Conservation (phyloP, 2,888 invertebrate species). For the Steinernema carpocapsae region DNA sequence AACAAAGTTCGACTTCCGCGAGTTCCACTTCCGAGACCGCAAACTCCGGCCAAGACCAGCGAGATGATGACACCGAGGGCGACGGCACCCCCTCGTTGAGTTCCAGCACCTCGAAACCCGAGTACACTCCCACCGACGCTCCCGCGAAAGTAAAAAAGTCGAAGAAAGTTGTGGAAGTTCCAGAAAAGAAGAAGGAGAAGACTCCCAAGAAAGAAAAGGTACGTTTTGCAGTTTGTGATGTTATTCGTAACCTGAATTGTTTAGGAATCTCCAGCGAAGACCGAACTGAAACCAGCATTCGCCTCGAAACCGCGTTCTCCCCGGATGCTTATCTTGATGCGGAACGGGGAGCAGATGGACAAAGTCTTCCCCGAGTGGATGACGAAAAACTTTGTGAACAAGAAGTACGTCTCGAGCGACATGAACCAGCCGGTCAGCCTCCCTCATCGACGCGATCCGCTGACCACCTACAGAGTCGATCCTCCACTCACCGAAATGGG, state of each 20-base stretch:
- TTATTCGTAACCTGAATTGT: not conserved
- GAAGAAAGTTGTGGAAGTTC: not conserved
- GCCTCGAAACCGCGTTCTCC: not conserved
- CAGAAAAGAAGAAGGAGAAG: not conserved
- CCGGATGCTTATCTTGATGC: slow-evolving; percentile 34
- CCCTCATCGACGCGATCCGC: not conserved
- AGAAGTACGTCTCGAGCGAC: slow-evolving; percentile 31
- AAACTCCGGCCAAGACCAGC: not conserved
- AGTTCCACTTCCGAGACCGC: not conserved
- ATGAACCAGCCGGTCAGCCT: slow-evolving; percentile 36
- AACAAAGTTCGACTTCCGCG: not conserved
- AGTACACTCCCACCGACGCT: slow-evolving; percentile 2
- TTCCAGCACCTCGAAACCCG: slow-evolving; percentile 1
- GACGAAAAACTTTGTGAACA: slow-evolving; percentile 33
- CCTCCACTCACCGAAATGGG: slow-evolving; percentile 40
- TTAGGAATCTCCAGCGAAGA: not conserved
- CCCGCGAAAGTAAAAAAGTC: too few species aligned
- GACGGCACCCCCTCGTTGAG: not conserved
- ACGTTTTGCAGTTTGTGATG: not conserved
- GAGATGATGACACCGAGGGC: slow-evolving; percentile 15
- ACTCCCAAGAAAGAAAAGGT: not conserved
- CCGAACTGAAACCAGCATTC: not conserved
- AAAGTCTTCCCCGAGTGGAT: slow-evolving; percentile 39
- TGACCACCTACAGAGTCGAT: slow-evolving; percentile 15
- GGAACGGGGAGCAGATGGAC: slow-evolving; percentile 39